Evolutionary conservation across 2,113 vertebrate species (phyloP), one percentile per base, ranked within the genome.

Genomic region (Polypterus bichir): DNA sequence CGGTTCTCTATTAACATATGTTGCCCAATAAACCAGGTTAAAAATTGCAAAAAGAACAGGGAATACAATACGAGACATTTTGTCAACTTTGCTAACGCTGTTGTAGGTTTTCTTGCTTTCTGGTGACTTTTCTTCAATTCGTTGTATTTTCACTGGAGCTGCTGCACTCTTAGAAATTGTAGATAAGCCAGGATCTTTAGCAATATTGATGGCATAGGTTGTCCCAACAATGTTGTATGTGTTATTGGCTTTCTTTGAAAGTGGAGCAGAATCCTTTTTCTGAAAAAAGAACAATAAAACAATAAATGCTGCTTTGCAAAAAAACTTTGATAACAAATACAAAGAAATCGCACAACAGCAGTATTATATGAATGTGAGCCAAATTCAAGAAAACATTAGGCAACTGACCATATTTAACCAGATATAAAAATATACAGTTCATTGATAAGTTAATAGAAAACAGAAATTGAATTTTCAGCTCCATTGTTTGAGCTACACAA

Each of bases 51-150:
- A 99, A 61, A 99, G 88, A 59, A 99, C 85, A 2, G 96, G 96
- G 76, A 99, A 99, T 74, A 99, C 89, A 63, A 99, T 97, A 79
- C 96, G 94, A 1, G 96, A 99, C 73, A 99, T 95, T 85, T 99
- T 97, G 88, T 99, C 96, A 77, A 99, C 94, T 86, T 92, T 97
- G 89, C 96, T 99, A 83, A 99, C 96, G 0, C 94, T 97, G 80
- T 99, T 99, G 86, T 97, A 99, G 44, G 94, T 93, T 77, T 98
- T 98, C 75, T 86, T 93, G 71, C 84, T 90, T 65, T 97, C 94
- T 44, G 82, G 80, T 44, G 92, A 86, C 62, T 89, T 92, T 63
- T 95, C 93, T 44, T 93, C 94, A 73, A 92, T 69, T 44, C 80
- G 90, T 61, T 84, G 81, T 52, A 83, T 66, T 76, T 89, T 91